Base-by-base conservation (phyloP, 1,140 invertebrate genomes). In the Anastrepha obliqua region DNA sequence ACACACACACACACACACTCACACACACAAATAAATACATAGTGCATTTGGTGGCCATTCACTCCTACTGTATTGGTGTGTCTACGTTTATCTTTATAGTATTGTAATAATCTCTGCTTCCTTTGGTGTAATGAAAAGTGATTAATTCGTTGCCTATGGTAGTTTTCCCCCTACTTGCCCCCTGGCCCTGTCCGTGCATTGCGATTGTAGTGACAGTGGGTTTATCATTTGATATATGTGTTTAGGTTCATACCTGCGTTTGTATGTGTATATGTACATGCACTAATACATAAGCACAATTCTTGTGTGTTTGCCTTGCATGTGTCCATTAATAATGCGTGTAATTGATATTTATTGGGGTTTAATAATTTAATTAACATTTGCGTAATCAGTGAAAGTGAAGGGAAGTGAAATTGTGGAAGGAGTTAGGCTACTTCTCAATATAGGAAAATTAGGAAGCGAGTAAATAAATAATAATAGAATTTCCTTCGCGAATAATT, bases 341-440 rank as follows among this genome's bases (percentile, higher is more conserved):
- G 47, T 81, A 81, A 81, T 81, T 81, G 74, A 81, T 81, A 81
- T 81, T 81, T 81, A 81, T 81, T 81, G 44, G 74, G 20, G 47
- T 55, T 81, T 81, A 81, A 81, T 81, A 81, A 81, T 81, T 81
- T 81, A 55, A 81, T 81, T 51, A 81, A 81, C 44, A 8, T 81
- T 81, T 81, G 47, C 17, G 8, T 81, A 51, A 81, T 81, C 47
- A 55, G 44, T 42, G 74, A 55, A 81, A 51, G 44, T 81, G n/a
- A 81, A 20, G 44, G 3, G 8, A 67, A 5, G n/a, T 8, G 20
- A 81, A 55, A 55, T 29, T 29, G 29, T 29, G 29, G 29, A 29
- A 29, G 29, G 29, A 29, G 29, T 29, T 29, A 29, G 1, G 29
- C 29, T 29, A 29, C 29, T 29, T 29, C 29, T 29, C 29, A 29